phyloP scores from a whole-genome alignment of 1,140 invertebrate genomes.

The Dendrolimus kikuchii region DNA sequence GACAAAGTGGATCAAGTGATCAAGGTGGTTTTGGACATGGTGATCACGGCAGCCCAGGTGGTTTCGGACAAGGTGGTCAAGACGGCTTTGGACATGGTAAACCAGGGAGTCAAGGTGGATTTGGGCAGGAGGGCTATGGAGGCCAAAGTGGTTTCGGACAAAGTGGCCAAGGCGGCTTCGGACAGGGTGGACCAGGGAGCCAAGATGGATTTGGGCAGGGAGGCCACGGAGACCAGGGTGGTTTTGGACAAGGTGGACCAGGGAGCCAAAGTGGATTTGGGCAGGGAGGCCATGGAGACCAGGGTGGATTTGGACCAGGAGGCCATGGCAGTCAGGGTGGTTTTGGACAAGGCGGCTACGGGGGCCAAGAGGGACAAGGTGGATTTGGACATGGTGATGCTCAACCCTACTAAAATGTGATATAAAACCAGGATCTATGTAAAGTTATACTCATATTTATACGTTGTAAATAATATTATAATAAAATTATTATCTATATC shows the following conservation, averaged over 20 bases:
- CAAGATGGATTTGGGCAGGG: neutral
- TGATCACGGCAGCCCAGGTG: no score
- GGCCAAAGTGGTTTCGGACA: constrained; percentile 6
- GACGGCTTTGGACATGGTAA: neutral
- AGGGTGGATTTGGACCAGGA: neutral
- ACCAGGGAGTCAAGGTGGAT: neutral
- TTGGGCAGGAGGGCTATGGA: constrained; percentile 1
- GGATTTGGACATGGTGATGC: neutral
- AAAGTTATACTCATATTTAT: neutral
- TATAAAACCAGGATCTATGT: neutral
- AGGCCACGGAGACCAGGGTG: constrained; percentile 2
- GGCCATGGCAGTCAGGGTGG: neutral
- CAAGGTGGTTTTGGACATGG: constrained; percentile 4
- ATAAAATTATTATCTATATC: neutral
- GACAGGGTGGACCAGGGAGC: constrained; percentile 4
- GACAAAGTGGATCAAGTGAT: constrained; percentile 5
- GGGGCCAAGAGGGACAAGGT: constrained; percentile 1
- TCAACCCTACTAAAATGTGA: neutral
- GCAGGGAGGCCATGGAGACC: neutral
- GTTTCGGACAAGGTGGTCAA: neutral
- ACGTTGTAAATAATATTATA: no score
- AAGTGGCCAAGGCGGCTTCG: constrained; percentile 12
- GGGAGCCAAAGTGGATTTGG: neutral
- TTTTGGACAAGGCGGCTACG: neutral
- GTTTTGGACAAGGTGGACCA: neutral